phyloP scores from a whole-genome alignment of 2,113 vertebrate species.

The Terrapene triunguis region DNA sequence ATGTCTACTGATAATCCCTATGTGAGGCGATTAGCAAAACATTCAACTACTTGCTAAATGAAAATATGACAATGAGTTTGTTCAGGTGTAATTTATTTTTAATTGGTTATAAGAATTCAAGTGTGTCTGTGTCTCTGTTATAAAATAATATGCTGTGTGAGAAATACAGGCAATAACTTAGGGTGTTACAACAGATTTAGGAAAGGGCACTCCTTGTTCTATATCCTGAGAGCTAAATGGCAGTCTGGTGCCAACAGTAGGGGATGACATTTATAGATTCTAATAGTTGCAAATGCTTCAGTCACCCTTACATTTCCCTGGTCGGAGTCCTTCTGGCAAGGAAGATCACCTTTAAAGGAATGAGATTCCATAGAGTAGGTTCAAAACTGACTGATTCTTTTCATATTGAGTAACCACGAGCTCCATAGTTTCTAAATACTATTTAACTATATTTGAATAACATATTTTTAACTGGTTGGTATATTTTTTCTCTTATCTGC shows the following conservation, averaged over 20 bases:
- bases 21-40: slow-evolving; percentile 76
- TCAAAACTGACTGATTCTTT: background rate
- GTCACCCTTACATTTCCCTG: background rate
- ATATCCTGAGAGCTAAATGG: slow-evolving; percentile 26
- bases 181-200: slow-evolving; percentile 38
- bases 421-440: background rate
- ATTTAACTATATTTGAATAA: background rate
- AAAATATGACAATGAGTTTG: slow-evolving; percentile 69
- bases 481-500: background rate
- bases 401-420: background rate
- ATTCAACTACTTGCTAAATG: slow-evolving; percentile 74
- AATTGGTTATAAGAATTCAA: slow-evolving; percentile 64
- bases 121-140: slow-evolving; percentile 33
- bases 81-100: slow-evolving; percentile 77
- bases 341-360: slow-evolving; percentile 19
- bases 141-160: background rate
- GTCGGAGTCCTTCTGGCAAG: slow-evolving; percentile 30
- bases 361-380: background rate
- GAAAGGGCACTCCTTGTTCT: slow-evolving; percentile 11
- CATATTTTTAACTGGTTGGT: background rate
- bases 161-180: background rate
- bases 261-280: slow-evolving; percentile 46
- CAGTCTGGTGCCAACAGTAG: background rate
- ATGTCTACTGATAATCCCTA: slow-evolving; percentile 71
- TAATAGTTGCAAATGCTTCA: slow-evolving; percentile 9